Base-by-base conservation (phyloP, 2,113 vertebrate species). In the Meleagris gallopavo region DNA sequence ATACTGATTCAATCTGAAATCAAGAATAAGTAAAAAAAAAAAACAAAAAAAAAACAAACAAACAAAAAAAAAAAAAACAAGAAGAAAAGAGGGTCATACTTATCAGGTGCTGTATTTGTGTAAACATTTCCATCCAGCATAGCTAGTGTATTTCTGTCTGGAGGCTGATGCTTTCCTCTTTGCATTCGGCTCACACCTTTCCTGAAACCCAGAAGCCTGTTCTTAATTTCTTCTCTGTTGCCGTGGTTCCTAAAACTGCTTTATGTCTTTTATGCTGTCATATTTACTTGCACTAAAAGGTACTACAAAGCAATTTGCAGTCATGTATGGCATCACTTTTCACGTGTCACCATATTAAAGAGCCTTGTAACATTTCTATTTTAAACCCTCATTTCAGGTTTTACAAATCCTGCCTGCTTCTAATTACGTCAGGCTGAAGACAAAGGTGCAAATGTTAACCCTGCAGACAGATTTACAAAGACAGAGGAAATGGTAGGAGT, bases 351-450 rank as follows among this genome's bases (percentile, higher is more conserved):
- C 29, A 12, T 82, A 70, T 75, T 83, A 75, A 80, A 84, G 2
- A 88, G 43, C 83, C 45, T 57, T 60, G 36, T 82, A 81, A 38
- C 34, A 40, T 91, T 94, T 91, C 58, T 17, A 62, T 75, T 83
- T 78, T 80, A 80, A 81, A 71, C 41, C 36, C 45, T 86, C 78
- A 70, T 86, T 94, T 86, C 76, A 93, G 64, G 36, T 67, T 95
- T 86, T 93, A 80, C 78, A 82, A 90, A 82, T 82, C 43, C 48
- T 77, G 30, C 25, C 54, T 45, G 54, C 48, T 89, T 91, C 70
- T 92, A 94, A 91, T 95, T 92, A 75, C 6, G 17, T 45, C 55
- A 92, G 32, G 30, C 55, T 64, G 79, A 88, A 94, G 65, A 87
- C 61, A 71, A n/a, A 24, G 67, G 27, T 75, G 57, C 72, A 88